A percentile compares a stretch with the other conserved stretches of the same genome.
phyloP scores from a whole-genome alignment of 1,140 invertebrate genomes.

The Hypothenemus hampei region DNA sequence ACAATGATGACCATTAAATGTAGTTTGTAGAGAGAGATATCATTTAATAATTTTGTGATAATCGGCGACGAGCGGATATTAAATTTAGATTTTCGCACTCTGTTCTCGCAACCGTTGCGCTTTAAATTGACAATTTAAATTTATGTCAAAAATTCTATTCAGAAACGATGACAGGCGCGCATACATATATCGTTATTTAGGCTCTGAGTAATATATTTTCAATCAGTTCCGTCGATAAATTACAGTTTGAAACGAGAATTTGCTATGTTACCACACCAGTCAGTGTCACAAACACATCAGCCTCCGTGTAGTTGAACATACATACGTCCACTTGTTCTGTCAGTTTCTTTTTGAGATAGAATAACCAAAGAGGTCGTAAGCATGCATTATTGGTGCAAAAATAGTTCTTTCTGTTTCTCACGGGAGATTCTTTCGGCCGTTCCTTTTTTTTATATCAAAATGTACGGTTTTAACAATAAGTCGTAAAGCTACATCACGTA shows the following conservation, averaged over 20 bases:
- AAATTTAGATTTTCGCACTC: no score
- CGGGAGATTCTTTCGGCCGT: no score
- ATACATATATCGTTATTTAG: constrained; percentile 5
- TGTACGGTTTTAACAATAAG: no score
- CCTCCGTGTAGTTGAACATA: not conserved
- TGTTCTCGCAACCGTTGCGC: no score
- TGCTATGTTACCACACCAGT: not conserved
- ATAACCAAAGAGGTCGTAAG: not conserved
- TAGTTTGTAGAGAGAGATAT: no score
- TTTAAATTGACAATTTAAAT: no score
- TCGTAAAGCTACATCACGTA: constrained; percentile 12
- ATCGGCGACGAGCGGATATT: no score
- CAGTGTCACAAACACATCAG: not conserved
- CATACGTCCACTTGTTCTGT: not conserved
- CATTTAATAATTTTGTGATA: no score
- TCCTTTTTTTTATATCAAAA: no score
- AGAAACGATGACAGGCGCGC: not conserved
- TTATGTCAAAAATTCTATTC: not conserved
- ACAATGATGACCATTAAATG: no score
- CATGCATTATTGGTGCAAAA: not conserved
- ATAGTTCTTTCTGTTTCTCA: no score
- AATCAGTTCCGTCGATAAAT: constrained; percentile 3
- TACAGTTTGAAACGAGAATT: not conserved
- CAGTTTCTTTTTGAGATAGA: not conserved
- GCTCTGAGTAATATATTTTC: constrained; percentile 2